These are phyloP conservation scores for Tachina fera DNA, from an alignment of 2,888 invertebrate genomes.

Conservation along the genomic window DNA sequence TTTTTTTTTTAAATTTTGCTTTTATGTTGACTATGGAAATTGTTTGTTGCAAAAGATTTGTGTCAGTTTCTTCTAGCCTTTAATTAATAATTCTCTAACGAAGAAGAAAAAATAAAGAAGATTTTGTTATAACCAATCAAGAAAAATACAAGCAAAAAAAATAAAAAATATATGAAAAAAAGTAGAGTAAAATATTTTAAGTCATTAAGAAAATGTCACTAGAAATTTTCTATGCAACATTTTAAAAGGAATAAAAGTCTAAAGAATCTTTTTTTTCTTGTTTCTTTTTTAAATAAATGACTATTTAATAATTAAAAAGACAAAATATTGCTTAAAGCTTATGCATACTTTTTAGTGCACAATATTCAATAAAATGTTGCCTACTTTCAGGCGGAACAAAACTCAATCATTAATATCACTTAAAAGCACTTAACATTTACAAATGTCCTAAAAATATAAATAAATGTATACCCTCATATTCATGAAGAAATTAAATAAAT, in stretches of 20 bases:
- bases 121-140: background rate
- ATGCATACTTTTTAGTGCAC: background rate
- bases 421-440: too few species aligned
- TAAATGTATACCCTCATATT: too few species aligned
- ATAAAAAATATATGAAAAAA: background rate
- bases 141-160: background rate
- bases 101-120: background rate
- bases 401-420: too few species aligned
- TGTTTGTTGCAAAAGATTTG: background rate
- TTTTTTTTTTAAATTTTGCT: background rate
- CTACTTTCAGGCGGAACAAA: background rate
- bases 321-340: background rate
- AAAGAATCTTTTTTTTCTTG: background rate
- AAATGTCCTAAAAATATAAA: too few species aligned
- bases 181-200: background rate
- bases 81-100: conserved; percentile 30
- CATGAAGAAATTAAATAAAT: too few species aligned
- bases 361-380: background rate
- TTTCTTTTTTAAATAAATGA: background rate
- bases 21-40: conserved; percentile 13
- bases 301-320: background rate
- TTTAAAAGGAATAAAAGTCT: background rate
- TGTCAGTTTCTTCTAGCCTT: background rate
- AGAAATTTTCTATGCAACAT: background rate
- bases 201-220: background rate